Conservation (phyloP, 2,113 vertebrate species). For the Oreocharis arfaki region DNA sequence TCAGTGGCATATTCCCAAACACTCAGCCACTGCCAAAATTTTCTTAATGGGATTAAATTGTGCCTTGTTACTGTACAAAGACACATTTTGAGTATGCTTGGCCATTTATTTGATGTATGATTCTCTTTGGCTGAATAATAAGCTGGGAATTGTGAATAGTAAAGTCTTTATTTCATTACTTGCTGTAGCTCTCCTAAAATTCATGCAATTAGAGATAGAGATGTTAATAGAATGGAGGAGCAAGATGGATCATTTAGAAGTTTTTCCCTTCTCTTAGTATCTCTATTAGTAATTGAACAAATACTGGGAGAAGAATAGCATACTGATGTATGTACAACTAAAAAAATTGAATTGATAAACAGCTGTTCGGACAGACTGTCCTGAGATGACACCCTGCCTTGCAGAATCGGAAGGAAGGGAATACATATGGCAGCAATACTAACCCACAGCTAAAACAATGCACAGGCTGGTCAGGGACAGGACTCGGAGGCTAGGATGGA, state of each 20-base stretch:
- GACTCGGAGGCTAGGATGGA: fast-evolving
- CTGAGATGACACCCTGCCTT: background rate
- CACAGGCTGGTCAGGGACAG: background rate
- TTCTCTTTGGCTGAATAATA: background rate
- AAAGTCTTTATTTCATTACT: background rate
- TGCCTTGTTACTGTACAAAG: constrained; percentile 43
- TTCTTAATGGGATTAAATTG: constrained; percentile 60
- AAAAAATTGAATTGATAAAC: background rate
- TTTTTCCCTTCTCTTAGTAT: background rate
- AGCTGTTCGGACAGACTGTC: background rate
- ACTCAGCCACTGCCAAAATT: constrained; percentile 26
- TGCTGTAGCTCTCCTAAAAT: background rate
- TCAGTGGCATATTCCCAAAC: constrained; percentile 31
- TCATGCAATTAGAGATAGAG: background rate
- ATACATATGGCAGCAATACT: background rate
- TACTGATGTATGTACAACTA: fast-evolving
- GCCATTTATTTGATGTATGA: constrained; percentile 25
- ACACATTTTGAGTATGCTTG: constrained; percentile 8
- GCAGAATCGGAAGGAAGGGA: background rate
- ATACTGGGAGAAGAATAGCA: background rate
- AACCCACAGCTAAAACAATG: background rate
- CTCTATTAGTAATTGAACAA: background rate
- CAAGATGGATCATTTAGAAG: background rate
- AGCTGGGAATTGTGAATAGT: background rate
- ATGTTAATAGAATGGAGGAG: background rate